Percentiles rank a stretch among this genome's conserved stretches.
These are phyloP conservation scores for Eulemur macaco DNA, from an alignment of 2,113 vertebrate genomes.

Conservation along the genomic window DNA sequence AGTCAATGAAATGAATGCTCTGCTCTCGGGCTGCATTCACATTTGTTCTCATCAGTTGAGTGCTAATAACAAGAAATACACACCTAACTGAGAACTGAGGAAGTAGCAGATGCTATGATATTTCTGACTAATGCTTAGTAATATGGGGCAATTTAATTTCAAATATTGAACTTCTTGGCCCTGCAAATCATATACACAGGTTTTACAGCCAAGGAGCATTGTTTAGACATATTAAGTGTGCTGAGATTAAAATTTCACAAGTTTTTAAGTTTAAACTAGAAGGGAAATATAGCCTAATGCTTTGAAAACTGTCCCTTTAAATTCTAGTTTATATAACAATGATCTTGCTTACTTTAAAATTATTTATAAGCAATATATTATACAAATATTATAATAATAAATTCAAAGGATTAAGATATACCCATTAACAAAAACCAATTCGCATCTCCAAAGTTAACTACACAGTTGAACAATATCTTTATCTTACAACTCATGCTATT, in stretches of 20 bases:
- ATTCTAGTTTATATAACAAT: constrained; percentile 9
- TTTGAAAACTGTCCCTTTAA: constrained; percentile 22
- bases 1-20: constrained; percentile 59
- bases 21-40: not conserved
- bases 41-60: constrained; percentile 19
- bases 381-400: not conserved
- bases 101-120: not conserved
- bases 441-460: not conserved
- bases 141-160: constrained; percentile 34
- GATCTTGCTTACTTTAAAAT: constrained; percentile 24
- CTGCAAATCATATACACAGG: constrained; percentile 10
- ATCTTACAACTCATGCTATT: not conserved
- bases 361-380: not conserved
- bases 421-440: not conserved
- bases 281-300: not conserved
- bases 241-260: constrained; percentile 27
- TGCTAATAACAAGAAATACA: constrained; percentile 44
- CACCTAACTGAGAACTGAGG: constrained; percentile 31
- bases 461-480: not conserved
- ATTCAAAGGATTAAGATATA: constrained; percentile 1
- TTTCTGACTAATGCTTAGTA: constrained; percentile 24
- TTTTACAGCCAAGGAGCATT: constrained; percentile 41
- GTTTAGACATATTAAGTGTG: not conserved
- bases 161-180: not conserved
- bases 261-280: constrained; percentile 39